A percentile compares a stretch with the other conserved stretches of the same genome.
Conservation (phyloP, 2,888 invertebrate genomes). For the Lasioglossum leucozonium region DNA sequence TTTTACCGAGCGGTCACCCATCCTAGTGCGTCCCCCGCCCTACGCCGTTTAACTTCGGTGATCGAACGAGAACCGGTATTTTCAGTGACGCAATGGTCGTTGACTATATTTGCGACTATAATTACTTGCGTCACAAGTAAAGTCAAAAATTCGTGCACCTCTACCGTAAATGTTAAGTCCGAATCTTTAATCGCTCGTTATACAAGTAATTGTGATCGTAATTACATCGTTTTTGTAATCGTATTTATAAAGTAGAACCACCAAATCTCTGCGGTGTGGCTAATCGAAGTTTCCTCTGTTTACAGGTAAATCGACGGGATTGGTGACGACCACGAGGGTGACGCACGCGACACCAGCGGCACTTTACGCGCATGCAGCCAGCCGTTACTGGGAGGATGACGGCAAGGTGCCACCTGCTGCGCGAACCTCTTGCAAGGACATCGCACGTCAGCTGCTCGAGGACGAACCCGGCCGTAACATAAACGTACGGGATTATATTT, state of each 20-base stretch:
- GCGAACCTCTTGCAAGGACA: constrained; percentile 91
- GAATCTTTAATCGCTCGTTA: too few species aligned
- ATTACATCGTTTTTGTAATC: too few species aligned
- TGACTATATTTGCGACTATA: too few species aligned
- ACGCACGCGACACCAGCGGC: constrained; percentile 93
- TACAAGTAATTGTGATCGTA: too few species aligned
- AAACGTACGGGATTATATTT: constrained; percentile 86
- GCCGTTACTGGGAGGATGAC: constrained; percentile 92
- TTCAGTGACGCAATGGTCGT: too few species aligned
- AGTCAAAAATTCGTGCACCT: too few species aligned
- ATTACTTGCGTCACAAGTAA: too few species aligned
- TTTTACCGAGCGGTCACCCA: too few species aligned
- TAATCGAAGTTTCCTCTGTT: constrained; percentile 39
- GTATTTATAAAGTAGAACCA: not conserved
- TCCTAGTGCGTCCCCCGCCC: too few species aligned
- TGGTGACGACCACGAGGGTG: constrained; percentile 92
- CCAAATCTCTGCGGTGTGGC: not conserved
- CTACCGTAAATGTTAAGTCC: too few species aligned
- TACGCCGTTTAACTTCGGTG: too few species aligned
- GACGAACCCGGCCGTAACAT: constrained; percentile 91
- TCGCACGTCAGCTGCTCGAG: constrained; percentile 91
- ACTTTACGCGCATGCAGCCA: constrained; percentile 90
- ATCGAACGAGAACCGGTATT: too few species aligned
- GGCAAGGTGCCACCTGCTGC: constrained; percentile 90
- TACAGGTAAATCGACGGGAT: constrained; percentile 91